Conservation (phyloP, 2,113 vertebrate species). For the Brachypteracias leptosomus region DNA sequence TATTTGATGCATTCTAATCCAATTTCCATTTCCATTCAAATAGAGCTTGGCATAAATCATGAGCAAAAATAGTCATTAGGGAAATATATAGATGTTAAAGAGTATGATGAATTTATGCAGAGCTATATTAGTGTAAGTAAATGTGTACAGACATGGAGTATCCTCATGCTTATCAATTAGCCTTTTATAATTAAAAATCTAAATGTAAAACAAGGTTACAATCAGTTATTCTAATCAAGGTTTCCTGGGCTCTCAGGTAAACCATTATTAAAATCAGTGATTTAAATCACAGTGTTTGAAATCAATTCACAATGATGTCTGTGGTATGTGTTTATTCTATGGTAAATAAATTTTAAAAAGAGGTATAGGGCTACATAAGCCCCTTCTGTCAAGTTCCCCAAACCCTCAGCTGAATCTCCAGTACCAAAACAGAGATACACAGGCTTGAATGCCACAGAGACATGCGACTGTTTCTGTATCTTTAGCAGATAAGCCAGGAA, state of each 20-base stretch:
- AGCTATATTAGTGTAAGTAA: neutral
- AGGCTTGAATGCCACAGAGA: neutral
- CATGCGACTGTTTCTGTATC: neutral
- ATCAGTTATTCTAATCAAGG: neutral
- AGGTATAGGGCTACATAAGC: neutral
- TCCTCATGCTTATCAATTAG: neutral
- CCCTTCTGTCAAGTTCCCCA: neutral
- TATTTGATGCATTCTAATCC: neutral
- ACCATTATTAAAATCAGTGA: neutral
- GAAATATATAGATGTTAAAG: neutral
- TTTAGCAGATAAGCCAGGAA: neutral
- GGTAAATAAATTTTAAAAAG: neutral
- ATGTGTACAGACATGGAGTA: neutral
- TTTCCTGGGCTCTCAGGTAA: neutral
- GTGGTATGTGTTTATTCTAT: neutral
- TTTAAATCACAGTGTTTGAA: neutral
- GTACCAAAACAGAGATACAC: neutral
- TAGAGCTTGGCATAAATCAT: neutral
- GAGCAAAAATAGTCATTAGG: neutral
- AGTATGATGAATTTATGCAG: neutral
- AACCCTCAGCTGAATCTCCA: neutral
- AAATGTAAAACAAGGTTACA: neutral
- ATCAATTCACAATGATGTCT: neutral
- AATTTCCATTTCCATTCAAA: neutral
- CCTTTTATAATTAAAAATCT: slow-evolving; percentile 12